Evolutionary conservation across 2,888 invertebrate genomes (phyloP), one percentile per base, ranked within the genome.

Genomic region (Druceiella hillmani): DNA sequence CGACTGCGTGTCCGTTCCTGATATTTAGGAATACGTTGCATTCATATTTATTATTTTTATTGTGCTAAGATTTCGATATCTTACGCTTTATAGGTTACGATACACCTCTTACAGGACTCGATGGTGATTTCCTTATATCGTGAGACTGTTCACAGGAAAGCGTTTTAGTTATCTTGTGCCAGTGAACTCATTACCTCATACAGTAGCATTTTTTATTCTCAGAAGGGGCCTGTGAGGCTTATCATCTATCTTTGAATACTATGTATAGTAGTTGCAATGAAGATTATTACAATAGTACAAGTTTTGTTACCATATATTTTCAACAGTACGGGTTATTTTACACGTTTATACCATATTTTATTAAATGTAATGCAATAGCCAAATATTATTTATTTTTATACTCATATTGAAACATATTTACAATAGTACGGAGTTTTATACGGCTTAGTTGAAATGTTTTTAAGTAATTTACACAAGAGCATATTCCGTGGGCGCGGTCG

Each of bases 1-100:
- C 69, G 56, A 66, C 69, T 66, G 66, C 54, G 71, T 68, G 71
- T 66, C 45, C 60, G 65, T 68, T 70, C 69, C 71, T 72, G 71
- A 66, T 70, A 71, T 72, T 72, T 70, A 69, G 72, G 70, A 67
- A 63, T 64, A 56, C 57, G 71, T 67, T 66, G 63, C 72, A 68
- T 69, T 70, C 70, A 70, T 70, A 65, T 69, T 69, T 66, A 62
- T 64, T 59, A 61, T 64, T 65, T 66, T 68, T 66, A 43, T 42
- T 43, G 30, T 42, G 40, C 14, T 45, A 44, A 45, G 45, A 36
- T 43, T 45, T 45, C 43, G 45, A 42, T 45, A 42, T 43, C 39
- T 40, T 36, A 40, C 34, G 22, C 17, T 35, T 10, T 33, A 63
- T 66, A 61, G 61, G 62, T 66, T 64, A 67, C 61, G 61, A 50